Evolutionary conservation across 2,113 vertebrate species (phyloP).

Genomic region (Strigops habroptila): DNA sequence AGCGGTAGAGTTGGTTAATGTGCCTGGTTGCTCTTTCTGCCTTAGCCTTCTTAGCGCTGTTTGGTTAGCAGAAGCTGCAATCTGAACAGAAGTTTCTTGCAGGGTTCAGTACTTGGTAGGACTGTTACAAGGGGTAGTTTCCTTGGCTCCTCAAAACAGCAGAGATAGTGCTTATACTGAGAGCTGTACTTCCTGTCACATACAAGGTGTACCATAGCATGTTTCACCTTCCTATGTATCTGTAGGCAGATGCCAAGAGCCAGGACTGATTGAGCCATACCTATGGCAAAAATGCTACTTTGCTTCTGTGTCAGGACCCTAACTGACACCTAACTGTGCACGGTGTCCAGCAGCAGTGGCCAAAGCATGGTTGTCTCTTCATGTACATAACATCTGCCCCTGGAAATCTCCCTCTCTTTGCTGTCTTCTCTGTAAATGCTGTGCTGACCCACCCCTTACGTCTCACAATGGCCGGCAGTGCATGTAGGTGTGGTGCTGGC

Average conservation of each 20-base stretch:
- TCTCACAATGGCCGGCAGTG: neutral
- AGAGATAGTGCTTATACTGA: neutral
- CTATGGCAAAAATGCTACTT: neutral
- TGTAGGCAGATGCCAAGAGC: neutral
- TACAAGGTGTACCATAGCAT: too few relatives aligned
- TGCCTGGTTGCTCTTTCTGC: neutral
- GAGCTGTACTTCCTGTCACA: neutral
- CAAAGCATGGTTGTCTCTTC: neutral
- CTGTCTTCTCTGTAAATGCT: neutral
- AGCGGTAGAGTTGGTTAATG: neutral
- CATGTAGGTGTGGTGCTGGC: neutral
- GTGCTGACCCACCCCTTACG: rapidly evolving
- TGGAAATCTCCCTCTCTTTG: neutral
- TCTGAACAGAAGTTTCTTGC: neutral
- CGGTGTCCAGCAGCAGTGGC: neutral
- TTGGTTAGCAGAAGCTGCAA: neutral
- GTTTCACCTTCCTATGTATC: neutral
- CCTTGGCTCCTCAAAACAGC: neutral
- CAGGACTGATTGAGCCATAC: neutral
- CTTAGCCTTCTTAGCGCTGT: neutral
- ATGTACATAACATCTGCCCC: neutral
- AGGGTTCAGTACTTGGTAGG: rapidly evolving
- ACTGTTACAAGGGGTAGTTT: neutral
- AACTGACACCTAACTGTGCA: too few relatives aligned
- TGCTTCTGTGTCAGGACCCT: neutral